Base-by-base conservation (phyloP, 2,113 vertebrate genomes). In the Conger conger region DNA sequence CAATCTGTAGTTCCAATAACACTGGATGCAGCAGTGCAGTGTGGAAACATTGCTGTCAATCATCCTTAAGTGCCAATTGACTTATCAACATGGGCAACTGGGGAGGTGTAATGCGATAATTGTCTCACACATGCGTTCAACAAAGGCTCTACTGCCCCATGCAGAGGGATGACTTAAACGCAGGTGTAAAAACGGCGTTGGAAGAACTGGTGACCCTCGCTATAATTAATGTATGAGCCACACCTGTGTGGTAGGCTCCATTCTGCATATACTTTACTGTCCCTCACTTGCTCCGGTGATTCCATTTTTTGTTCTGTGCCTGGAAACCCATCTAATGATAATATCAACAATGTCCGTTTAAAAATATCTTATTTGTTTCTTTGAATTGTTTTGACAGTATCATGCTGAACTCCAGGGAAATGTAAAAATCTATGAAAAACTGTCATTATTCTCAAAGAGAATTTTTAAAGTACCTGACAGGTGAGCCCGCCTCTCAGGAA, bases 91-190 rank as follows among this genome's bases (percentile, higher is more conserved):
- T 13, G 45, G 45, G 8, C 15, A 50, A 50, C 45, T 1, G 45
- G 45, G 45, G 45, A 50, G 45, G 45, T 50, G 45, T 50, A 50
- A 50, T 13, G 45, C 45, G 45, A 13, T 50, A 50, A 50, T 50
- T 50, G 45, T 50, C 45, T 50, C 0, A 50, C 45, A 50, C 45
- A 2, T 45, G 79, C n/a, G 45, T 13, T 50, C 45, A 50, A 13
- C 11, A 13, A 13, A 50, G 45, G 45, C 45, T 50, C 45, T 13
- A 50, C 45, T 50, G 45, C 11, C 45, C 45, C 45, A 50, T 50
- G 27, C 4, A 35, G 80, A 82, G 30, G 37, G 42, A 82, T 17
- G 86, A 83, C 77, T 80, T 18, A 81, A 87, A 89, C 87, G 18
- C 79, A 53, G 11, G 76, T 50, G 45, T 13, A 50, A 50, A 50